A percentile compares a stretch with the other conserved stretches of the same genome.
Evolutionary conservation across 2,113 vertebrate species (phyloP).

Genomic region (Serinus canaria): DNA sequence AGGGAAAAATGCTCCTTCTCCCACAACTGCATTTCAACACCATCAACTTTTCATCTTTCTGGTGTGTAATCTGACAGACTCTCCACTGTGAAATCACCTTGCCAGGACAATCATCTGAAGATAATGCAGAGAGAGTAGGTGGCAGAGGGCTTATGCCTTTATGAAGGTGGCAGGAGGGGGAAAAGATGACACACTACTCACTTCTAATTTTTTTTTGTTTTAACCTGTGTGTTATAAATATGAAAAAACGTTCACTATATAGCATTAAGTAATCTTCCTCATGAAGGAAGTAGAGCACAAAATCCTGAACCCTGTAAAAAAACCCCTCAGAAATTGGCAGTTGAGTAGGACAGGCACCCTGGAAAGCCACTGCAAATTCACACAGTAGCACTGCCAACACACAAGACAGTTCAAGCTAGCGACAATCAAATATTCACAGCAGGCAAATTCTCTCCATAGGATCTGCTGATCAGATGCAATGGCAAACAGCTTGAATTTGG

Average conservation of each 20-base stretch:
- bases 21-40: background rate
- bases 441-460: conserved; percentile 65
- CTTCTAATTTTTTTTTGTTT: background rate
- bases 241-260: background rate
- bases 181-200: background rate
- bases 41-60: background rate
- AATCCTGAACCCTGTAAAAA: background rate
- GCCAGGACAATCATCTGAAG: background rate
- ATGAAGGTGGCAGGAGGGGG: background rate
- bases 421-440: conserved; percentile 59
- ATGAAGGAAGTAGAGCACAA: background rate
- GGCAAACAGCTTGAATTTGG: conserved; percentile 40
- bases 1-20: background rate
- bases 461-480: conserved; percentile 65
- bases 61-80: background rate
- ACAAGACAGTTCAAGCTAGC: background rate
- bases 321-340: background rate
- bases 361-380: conserved; percentile 33
- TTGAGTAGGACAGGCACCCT: conserved; percentile 18
- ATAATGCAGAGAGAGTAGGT: background rate
- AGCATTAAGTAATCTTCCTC: background rate
- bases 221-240: background rate
- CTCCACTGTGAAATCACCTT: background rate
- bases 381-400: background rate
- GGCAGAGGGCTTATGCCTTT: background rate